Evolutionary conservation across 64 coral and sea anemone species (phyloP), one percentile per base, ranked within the genome.

Genomic region (Montipora cactus): DNA sequence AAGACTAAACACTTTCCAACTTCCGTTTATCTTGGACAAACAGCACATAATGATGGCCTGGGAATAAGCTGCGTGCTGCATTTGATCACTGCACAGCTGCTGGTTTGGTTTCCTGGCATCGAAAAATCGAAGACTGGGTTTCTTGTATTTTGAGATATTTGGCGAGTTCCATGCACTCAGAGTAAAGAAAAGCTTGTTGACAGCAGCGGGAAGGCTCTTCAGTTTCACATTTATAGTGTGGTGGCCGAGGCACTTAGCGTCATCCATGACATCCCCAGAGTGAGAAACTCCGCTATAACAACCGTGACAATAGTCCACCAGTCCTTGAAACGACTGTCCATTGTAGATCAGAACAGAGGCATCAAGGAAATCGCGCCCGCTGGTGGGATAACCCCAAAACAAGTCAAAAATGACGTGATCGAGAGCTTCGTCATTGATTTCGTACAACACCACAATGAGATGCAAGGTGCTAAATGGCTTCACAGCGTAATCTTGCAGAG

Each of bases 311-410:
- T 53, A 99, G 47, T 99, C 98, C 67, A 99, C 83, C 3, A 92
- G 71, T 21, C 85, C 95, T 14, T 90, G 49, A 69, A 90, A 95
- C 5, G 5, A 89, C 44, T 10, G 62, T 25, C 92, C 92, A 66
- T 80, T 96, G 85, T 99, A 99, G 22, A 99, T 82, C n/a, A 99
- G 92, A 15, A 95, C 98, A 10, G 98, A 99, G 4, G 98, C 98
- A 77, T 99, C 98, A 14, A 99, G 79, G 46, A 18, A 99, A 61
- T 99, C 98, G 7, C 0, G 0, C 8, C 92, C 92, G 5, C 53
- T 75, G 11, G 53, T 3, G 44, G 98, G 98, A 78, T 96, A 99
- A 1, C 95, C 95, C 98, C 98, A 99, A 28, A 92, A 96, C 22
- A 99, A 47, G 77, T 99, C 98, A 88, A 99, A 99, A 69, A 96